A percentile compares a stretch with the other conserved stretches of the same genome.
Evolutionary conservation across 2,113 vertebrate genomes (phyloP).

Genomic region (Thermophis baileyi): DNA sequence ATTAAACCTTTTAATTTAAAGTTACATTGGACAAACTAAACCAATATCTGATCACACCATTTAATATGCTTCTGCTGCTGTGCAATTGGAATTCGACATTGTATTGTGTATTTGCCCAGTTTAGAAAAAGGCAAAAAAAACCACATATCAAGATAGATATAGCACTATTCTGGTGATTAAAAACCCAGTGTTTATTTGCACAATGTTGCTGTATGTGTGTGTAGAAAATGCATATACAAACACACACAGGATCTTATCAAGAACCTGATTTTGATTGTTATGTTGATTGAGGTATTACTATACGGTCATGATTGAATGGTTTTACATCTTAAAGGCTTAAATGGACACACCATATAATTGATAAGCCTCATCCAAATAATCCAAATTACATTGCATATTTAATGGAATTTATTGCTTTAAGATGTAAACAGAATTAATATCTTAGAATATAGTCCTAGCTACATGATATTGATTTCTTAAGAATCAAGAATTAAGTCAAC

Average conservation of each 20-base stretch:
- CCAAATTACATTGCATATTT: neutral
- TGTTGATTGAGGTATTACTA: neutral
- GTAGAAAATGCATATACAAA: neutral
- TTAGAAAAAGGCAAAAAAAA: neutral
- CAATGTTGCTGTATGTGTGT: neutral
- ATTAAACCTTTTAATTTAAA: neutral
- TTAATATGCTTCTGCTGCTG: neutral
- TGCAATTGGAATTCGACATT: neutral
- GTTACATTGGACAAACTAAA: neutral
- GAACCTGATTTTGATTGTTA: neutral
- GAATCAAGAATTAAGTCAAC: neutral
- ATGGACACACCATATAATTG: neutral
- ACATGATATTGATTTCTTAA: neutral
- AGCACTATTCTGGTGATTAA: neutral
- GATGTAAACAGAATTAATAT: neutral
- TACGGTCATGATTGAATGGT: neutral
- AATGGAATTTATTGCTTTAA: neutral
- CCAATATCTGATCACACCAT: neutral
- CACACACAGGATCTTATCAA: neutral
- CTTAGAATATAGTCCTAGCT: neutral
- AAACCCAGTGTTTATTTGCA: neutral
- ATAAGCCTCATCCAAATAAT: neutral
- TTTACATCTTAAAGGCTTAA: neutral
- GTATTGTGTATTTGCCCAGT: neutral
- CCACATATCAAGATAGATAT: neutral